Base-by-base conservation (phyloP, 1,140 invertebrate species). In the Cherax quadricarinatus region DNA sequence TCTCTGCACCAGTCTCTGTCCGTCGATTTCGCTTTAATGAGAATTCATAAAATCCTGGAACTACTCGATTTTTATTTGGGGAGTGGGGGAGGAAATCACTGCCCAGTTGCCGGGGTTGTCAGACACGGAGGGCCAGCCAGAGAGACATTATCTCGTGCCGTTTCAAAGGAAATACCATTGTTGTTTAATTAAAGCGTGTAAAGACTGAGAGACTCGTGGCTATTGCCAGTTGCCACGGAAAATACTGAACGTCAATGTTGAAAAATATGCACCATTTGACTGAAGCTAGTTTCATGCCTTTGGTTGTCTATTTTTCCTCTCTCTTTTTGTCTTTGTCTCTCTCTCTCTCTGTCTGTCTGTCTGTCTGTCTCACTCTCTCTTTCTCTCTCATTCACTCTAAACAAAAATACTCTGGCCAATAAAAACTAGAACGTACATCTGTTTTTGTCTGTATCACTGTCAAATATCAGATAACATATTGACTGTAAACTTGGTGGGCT, bases 391-490 rank as follows among this genome's bases (percentile, higher is more conserved):
- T 41, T 41, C 30, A 41, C 30, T 41, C 30, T 41, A 41, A 41
- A 41, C 30, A 41, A 41, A 57, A 9, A 10, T 14, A 57, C 53
- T 10, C 14, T 57, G 53, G 9, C 14, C 53, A 57, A 57, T 57
- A 57, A 57, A 57, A 57, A 57, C 53, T 21, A 10, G 48, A 24
- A 81, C 24, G 14, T 80, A 14, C n/a, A 48, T 80, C 1, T 84
- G 49, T 70, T 85, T 62, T 66, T 49, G 7, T 12, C 62, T 24
- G 12, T 10, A 85, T 85, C 83, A 85, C 57, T 48, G 83, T 70
- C 83, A 85, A 48, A 49, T 70, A 85, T 85, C 70, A 48, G 83
- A 70, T 85, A 48, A 70, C 24, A 30, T 70, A 66, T 66, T 85
- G 83, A 21, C 83, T 21, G 83, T 70, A 85, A 85, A 85, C 48